A percentile compares a stretch with the other conserved stretches of the same genome.
Evolutionary conservation across 2,888 invertebrate genomes (phyloP).

Genomic region (Heliconius cydno): DNA sequence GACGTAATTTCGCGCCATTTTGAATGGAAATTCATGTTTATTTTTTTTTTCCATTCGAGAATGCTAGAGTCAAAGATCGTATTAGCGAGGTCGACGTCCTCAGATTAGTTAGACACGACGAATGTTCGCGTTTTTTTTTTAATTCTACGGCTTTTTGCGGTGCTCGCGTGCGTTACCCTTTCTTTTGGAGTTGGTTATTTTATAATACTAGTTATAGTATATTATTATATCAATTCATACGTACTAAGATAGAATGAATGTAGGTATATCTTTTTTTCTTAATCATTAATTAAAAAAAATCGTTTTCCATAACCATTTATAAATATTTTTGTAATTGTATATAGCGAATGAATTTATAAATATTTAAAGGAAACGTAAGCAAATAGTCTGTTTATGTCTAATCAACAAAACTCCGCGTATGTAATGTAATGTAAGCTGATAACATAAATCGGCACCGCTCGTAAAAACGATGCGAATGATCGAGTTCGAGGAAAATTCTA

Average conservation of each 20-base stretch:
- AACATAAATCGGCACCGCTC: constrained; percentile 45
- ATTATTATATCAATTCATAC: not conserved
- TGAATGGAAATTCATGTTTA: constrained; percentile 50
- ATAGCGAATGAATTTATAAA: constrained; percentile 1
- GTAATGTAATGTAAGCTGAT: constrained; percentile 42
- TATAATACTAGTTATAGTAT: not conserved
- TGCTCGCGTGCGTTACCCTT: constrained; percentile 74
- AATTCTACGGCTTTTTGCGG: constrained; percentile 68
- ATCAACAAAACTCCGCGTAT: constrained; percentile 39
- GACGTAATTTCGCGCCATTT: constrained; percentile 50
- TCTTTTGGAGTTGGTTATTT: constrained; percentile 21
- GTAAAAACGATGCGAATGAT: constrained; percentile 59
- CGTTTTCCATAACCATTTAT: not conserved
- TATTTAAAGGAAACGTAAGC: constrained; percentile 24
- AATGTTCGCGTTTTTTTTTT: constrained; percentile 62
- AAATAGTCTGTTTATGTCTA: constrained; percentile 27
- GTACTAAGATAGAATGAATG: not conserved
- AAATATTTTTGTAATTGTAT: not conserved
- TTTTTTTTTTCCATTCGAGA: constrained; percentile 61
- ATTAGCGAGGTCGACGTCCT: constrained; percentile 75
- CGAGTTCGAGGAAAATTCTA: constrained; percentile 59
- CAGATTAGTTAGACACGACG: constrained; percentile 70
- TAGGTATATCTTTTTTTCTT: not conserved
- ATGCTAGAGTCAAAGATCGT: constrained; percentile 53
- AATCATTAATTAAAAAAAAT: not conserved